Percentiles rank a stretch among this genome's conserved stretches.
Conservation (phyloP, 1,140 invertebrate genomes). For the Ceratina japonica region DNA sequence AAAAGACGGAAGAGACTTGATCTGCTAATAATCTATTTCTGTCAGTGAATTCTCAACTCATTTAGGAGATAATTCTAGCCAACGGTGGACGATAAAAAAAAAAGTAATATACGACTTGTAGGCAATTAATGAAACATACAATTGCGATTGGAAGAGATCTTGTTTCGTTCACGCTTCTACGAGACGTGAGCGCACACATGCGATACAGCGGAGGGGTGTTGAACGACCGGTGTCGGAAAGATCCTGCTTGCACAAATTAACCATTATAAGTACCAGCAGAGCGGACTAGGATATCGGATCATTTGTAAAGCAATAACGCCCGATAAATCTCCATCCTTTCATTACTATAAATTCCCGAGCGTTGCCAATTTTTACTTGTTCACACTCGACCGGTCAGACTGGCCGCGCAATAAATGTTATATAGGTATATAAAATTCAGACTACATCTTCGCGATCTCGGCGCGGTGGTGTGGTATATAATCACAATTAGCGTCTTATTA, state of each 20-base stretch:
- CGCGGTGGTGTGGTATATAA: constrained; percentile 60
- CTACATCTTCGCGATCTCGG: constrained; percentile 27
- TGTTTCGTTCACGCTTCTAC: not conserved
- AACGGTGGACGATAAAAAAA: not conserved
- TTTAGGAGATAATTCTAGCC: too few species aligned
- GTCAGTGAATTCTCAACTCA: not conserved
- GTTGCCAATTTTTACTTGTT: constrained; percentile 58
- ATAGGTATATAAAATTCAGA: constrained; percentile 65
- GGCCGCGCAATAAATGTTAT: constrained; percentile 64
- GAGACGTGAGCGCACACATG: not conserved
- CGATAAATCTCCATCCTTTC: constrained; percentile 67
- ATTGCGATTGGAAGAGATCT: constrained; percentile 21
- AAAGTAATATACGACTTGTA: not conserved
- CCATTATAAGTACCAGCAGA: constrained; percentile 43
- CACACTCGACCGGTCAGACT: constrained; percentile 46
- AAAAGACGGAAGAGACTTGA: not conserved
- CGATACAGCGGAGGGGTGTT: constrained; percentile 12
- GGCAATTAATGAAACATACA: constrained; percentile 13
- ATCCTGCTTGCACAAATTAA: constrained; percentile 58
- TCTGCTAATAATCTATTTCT: not conserved
- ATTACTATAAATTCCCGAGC: constrained; percentile 66
- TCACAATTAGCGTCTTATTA: constrained; percentile 66
- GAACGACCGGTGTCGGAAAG: constrained; percentile 23
- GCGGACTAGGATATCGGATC: constrained; percentile 55
- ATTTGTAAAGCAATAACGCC: constrained; percentile 61